Evolutionary conservation across 2,113 vertebrate species (phyloP), one percentile per base, ranked within the genome.

Genomic region (Fulica atra): DNA sequence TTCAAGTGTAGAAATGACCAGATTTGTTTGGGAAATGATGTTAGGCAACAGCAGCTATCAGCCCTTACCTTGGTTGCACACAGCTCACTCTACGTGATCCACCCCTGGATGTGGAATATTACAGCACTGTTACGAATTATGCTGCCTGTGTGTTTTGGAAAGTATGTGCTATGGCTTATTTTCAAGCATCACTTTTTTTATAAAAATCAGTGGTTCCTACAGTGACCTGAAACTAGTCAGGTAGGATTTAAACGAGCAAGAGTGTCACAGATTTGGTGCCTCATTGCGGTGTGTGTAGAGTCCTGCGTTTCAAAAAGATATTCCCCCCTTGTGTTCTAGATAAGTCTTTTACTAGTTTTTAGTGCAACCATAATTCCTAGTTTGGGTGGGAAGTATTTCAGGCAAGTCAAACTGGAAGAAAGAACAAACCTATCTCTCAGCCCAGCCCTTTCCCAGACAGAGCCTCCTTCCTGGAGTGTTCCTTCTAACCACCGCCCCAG

Each of bases 161-260:
- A 84, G 50, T 42, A 84, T 79, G 89, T 66, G 68, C 24, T 16
- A 44, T 69, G 84, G 89, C 53, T 89, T 6, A 1, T 87, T 97
- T 92, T 93, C 91, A 95, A 91, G 51, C 56, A 53, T 51, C 21
- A 5, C 40, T 84, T 81, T 60, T 84, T 35, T 81, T 79, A 53
- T 81, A 90, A 86, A 94, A 74, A 88, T 71, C 88, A 84, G 53
- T 53, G 77, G 53, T 65, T 97, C 35, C 88, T 92, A 76, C 36
- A 35, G n/a, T 61, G 88, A 93, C 88, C 80, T 91, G 72, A 93
- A 95, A 71, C 69, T 50, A 74, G 24, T 72, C 78, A 94, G 89
- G 84, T 89, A 76, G 36, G 40, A 61, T 88, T 85, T 88, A 59
- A 93, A 65, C 4, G 13, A 88, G 54, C 26, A 76, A 69, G 81